Conservation (phyloP, 1,140 invertebrate species). For the Orussus abietinus region DNA sequence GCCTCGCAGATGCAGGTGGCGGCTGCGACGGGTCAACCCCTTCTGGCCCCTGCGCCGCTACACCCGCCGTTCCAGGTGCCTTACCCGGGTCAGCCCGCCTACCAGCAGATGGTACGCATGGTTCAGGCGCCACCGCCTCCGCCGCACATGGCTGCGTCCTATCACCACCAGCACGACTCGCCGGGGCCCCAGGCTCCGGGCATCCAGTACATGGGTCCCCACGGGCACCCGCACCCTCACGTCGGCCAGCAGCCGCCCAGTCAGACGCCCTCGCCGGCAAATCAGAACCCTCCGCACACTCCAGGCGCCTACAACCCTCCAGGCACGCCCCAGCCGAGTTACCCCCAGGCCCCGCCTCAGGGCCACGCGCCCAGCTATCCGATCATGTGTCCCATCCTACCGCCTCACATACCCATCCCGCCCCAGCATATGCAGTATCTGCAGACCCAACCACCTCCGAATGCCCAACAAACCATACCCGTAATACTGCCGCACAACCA, state of each 20-base stretch:
- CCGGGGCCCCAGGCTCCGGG: slow-evolving; percentile 52
- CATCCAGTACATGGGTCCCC: slow-evolving; percentile 61
- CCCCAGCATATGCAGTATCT: slow-evolving; percentile 54
- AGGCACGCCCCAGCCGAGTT: slow-evolving; percentile 55
- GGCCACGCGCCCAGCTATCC: slow-evolving; percentile 54
- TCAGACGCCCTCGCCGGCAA: slow-evolving; percentile 62
- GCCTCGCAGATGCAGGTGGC: slow-evolving; percentile 70
- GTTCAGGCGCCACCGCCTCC: slow-evolving; percentile 48
- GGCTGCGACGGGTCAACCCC: slow-evolving; percentile 76
- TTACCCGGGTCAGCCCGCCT: slow-evolving; percentile 55
- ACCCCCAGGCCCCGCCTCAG: slow-evolving; percentile 54
- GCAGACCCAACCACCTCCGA: slow-evolving; percentile 54
- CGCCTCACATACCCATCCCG: slow-evolving; percentile 55
- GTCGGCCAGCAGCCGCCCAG: slow-evolving; percentile 56
- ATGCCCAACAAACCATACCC: slow-evolving; percentile 53
- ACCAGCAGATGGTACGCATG: slow-evolving; percentile 54
- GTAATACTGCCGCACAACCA: slow-evolving; percentile 53
- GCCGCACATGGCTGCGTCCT: slow-evolving; percentile 59
- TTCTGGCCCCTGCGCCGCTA: slow-evolving; percentile 70
- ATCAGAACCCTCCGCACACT: slow-evolving; percentile 58
- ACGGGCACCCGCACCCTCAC: slow-evolving; percentile 49
- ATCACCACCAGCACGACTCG: slow-evolving; percentile 58
- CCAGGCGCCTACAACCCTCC: slow-evolving; percentile 58
- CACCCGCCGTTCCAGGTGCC: slow-evolving; percentile 64
- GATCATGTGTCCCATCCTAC: slow-evolving; percentile 59